A percentile compares a stretch with the other conserved stretches of the same genome.
Evolutionary conservation across 2,888 invertebrate species (phyloP).

Genomic region (Brachyptera putata): DNA sequence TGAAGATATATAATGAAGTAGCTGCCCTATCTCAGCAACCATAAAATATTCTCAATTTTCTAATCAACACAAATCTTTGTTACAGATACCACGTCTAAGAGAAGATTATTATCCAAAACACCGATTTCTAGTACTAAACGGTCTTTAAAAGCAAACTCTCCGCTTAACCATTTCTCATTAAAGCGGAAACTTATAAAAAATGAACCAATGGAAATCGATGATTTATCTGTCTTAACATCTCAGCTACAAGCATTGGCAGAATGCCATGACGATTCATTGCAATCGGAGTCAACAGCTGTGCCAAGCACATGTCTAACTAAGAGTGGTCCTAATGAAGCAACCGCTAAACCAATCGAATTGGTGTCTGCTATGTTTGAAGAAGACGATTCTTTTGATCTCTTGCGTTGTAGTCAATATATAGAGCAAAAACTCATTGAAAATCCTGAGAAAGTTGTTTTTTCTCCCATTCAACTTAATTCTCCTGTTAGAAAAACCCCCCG

Average conservation of each 20-base stretch:
- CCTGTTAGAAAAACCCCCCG: background rate
- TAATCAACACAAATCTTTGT: background rate
- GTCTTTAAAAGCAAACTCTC: background rate
- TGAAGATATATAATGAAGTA: background rate
- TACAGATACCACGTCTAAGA: background rate
- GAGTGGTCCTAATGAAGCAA: too few relatives aligned
- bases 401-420: constrained; percentile 15
- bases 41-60: background rate
- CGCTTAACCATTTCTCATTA: constrained; percentile 1
- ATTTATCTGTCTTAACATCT: background rate
- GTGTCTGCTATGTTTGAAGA: background rate
- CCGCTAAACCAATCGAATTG: too few relatives aligned
- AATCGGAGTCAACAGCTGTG: too few relatives aligned
- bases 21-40: background rate
- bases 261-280: background rate
- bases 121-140: background rate
- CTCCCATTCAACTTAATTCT: background rate
- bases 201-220: background rate
- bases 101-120: background rate
- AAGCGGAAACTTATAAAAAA: constrained; percentile 11
- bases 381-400: constrained; percentile 1
- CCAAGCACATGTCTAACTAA: too few relatives aligned
- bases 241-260: background rate
- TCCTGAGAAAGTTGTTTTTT: background rate
- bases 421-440: constrained; percentile 4